These are phyloP conservation scores for Crotalus viridis DNA, from an alignment of 2,113 vertebrate species.

Conservation along the genomic window DNA sequence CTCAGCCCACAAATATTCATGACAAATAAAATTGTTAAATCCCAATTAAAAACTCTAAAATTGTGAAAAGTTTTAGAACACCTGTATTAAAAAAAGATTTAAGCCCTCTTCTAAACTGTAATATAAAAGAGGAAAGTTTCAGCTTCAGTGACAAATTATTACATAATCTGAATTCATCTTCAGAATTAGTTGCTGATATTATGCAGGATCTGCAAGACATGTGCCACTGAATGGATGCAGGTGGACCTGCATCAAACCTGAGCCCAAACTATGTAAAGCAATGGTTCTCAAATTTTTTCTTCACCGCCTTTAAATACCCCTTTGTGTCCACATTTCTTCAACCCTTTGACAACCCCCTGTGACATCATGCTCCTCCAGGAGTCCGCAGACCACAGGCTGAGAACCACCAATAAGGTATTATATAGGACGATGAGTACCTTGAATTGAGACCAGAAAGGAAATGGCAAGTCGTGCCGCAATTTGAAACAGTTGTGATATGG, in stretches of 20 bases:
- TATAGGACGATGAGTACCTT: not conserved
- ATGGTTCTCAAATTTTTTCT: not conserved
- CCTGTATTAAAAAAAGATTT: not conserved
- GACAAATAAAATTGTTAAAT: not conserved
- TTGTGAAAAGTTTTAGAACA: not conserved
- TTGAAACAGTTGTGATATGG: not conserved
- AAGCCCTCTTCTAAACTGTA: not conserved
- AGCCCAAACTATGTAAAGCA: not conserved
- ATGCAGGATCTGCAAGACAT: not conserved
- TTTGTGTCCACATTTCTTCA: not conserved
- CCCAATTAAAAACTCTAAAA: not conserved
- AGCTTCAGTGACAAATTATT: not conserved
- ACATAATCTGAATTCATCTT: not conserved
- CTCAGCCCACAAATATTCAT: not conserved
- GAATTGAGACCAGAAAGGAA: not conserved
- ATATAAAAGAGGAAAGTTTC: not conserved
- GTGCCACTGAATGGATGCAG: not conserved
- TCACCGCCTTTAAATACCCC: not conserved
- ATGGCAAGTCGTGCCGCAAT: not conserved
- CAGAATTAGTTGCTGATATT: not conserved
- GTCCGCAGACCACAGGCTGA: not conserved
- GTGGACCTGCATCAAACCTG: not conserved
- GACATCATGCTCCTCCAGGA: not conserved
- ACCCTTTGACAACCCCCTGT: not conserved
- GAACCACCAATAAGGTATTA: not conserved